phyloP scores from a whole-genome alignment of 1,140 invertebrate species.

The Ridgeia piscesae region DNA sequence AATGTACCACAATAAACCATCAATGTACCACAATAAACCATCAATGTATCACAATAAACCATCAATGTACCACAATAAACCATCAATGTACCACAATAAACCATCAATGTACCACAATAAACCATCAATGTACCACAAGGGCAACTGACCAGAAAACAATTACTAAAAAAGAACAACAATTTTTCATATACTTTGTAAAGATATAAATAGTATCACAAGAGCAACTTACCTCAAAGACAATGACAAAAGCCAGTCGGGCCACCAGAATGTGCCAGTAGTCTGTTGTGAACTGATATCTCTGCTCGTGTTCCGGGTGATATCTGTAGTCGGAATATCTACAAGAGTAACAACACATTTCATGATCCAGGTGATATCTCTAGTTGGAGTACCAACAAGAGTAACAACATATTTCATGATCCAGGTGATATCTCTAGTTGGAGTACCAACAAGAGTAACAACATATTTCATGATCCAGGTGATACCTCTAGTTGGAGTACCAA shows the following conservation, averaged over 20 bases:
- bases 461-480: background rate
- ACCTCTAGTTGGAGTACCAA: background rate
- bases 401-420: background rate
- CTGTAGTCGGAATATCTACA: constrained; percentile 48
- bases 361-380: background rate
- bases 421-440: constrained; percentile 40
- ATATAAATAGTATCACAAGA: constrained; percentile 31
- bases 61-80: no score
- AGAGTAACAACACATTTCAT: constrained; percentile 21
- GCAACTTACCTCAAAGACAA: constrained; percentile 82
- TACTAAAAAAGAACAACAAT: no score
- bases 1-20: no score
- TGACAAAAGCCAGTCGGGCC: constrained; percentile 85
- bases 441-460: constrained; percentile 40
- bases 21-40: no score
- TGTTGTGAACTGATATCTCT: constrained; percentile 72
- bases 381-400: background rate
- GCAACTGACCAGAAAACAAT: no score
- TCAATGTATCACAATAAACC: no score
- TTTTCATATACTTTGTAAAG: no score
- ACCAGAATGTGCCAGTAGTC: constrained; percentile 95
- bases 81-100: no score
- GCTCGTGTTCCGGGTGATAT: constrained; percentile 27
- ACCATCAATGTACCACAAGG: no score
- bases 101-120: no score